phyloP scores from a whole-genome alignment of 2,797 vertebrate genomes.

The Helicolenus hilgendorfi region DNA sequence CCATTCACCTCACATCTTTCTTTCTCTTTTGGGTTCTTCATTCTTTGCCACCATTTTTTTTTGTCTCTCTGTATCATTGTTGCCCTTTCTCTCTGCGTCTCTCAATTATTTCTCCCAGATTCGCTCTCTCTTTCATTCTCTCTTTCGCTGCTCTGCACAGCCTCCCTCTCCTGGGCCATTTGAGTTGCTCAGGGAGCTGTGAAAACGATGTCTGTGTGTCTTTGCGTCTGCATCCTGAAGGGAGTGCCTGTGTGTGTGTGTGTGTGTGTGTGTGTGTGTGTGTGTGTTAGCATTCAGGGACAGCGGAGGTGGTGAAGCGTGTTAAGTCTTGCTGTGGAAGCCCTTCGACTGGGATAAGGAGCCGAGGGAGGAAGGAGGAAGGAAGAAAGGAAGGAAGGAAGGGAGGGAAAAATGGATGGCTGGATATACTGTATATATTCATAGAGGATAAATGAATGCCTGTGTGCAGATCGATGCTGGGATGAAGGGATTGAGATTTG shows the following conservation, averaged over 20 bases:
- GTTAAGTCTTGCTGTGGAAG: constrained; percentile 67
- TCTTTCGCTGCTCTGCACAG: constrained; percentile 61
- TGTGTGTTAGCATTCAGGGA: constrained; percentile 52
- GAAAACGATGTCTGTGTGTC: constrained; percentile 80
- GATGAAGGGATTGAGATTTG: constrained; percentile 60
- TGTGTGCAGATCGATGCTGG: constrained; percentile 57
- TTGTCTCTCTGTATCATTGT: constrained; percentile 38
- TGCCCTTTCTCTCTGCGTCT: constrained; percentile 41
- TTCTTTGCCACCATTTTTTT: constrained; percentile 14
- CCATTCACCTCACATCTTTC: neutral
- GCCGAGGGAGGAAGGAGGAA: constrained; percentile 33
- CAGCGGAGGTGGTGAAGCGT: constrained; percentile 66
- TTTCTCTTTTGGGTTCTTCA: neutral
- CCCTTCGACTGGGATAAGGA: constrained; percentile 65
- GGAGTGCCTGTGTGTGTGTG: constrained; percentile 41
- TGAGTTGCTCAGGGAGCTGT: constrained; percentile 84
- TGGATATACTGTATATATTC: constrained; percentile 55
- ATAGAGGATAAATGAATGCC: constrained; percentile 58
- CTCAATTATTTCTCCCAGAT: constrained; percentile 38
- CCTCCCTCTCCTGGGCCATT: constrained; percentile 73
- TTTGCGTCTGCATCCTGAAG: constrained; percentile 68
- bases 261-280: constrained; percentile 24
- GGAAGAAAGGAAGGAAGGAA: neutral
- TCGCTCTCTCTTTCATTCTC: constrained; percentile 43
- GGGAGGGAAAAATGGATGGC: constrained; percentile 21